Base-by-base conservation (phyloP, 2,888 invertebrate genomes). In the Tryphoninae sp. region DNA sequence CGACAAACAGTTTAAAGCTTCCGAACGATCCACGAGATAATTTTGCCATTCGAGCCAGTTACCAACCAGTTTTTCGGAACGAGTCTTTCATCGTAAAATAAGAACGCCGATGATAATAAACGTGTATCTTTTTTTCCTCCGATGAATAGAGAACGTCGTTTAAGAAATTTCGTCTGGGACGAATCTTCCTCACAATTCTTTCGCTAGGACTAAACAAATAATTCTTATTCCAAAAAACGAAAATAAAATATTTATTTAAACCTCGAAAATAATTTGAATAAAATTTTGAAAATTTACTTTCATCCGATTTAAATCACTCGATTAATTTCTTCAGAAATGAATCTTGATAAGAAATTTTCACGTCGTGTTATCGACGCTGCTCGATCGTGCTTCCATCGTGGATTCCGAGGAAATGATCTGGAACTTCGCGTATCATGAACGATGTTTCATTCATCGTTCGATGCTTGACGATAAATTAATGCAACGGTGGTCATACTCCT, bases 51-150 rank as follows among this genome's bases (percentile, higher is more conserved):
- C 40, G 53, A 78, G 69, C 64, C 74, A 64, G 79, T 80, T 75
- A 40, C 59, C 22, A 62, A 79, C 74, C 68, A 69, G 74, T 79
- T 79, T 62, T 16, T 22, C 62, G 33, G 58, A 55, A 79, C 74
- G 40, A 62, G 62, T 69, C 33, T 69, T 64, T 58, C 51, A 33
- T 33, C 33, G 33, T 33, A 49, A 40, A n/a, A 40, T 9, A 40
- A 19, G 61, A 53, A 19, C 68, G 61, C 55, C 55, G n/a, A 45
- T 16, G 16, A 45, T 55, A 55, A 45, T 55, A 55, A 74, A 79
- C 64, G 61, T 13, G 62, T 61, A 74, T 55, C 3, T 33, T 33
- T 33, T 33, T 33, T 33, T 33, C 33, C n/a, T 23, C 33, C 16
- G 59, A 19, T 45, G n/a, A 33, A 58, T 59, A 45, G 19, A 59